Evolutionary conservation across 2,888 invertebrate genomes (phyloP), one percentile per base, ranked within the genome.

Genomic region (Caenorhabditis imperialis): DNA sequence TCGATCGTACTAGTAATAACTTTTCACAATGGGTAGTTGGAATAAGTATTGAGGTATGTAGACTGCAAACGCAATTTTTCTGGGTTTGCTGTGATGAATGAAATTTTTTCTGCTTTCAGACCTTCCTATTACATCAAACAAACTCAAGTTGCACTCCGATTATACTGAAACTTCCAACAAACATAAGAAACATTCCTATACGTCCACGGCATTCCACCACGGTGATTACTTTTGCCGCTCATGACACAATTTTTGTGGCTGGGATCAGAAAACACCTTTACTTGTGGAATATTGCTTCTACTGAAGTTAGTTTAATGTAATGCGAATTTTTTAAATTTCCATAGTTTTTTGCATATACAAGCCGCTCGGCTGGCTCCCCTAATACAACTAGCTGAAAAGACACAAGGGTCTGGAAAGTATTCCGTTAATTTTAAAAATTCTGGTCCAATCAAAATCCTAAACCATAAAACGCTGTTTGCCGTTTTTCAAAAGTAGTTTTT

Each of bases 201-300:
- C 93, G 93, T 89, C 93, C 96, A 91, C 92, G 95, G 84, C 92
- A 93, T 79, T 94, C 94, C 0, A 96, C 83, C 10, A 80, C 95
- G 88, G 94, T 95, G 0, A 93, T 96, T 53, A 94, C 95, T 91
- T 92, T 98, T 77, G 95, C 96, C 82, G 94, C 94, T 33, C 93
- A 93, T 70, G 92, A 93, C 83, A 93, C 94, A 85, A 96, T 94
- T 87, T 94, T 96, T 0, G 94, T 98, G 0, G 97, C 96, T 37
- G 97, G 96, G 2, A 96, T 98, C 1, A 78, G 95, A 81, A 96
- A 96, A 89, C 95, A 93, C 88, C 91, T 98, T 0, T 98, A 96
- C 89, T 94, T 98, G 0, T 98, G 97, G 96, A 93, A 93, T 85
- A 91, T 96, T 1, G 63, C 58, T 25, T 67, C 75, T 1, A 54